Conservation (phyloP, 2,888 invertebrate genomes). For the Seira ritae region DNA sequence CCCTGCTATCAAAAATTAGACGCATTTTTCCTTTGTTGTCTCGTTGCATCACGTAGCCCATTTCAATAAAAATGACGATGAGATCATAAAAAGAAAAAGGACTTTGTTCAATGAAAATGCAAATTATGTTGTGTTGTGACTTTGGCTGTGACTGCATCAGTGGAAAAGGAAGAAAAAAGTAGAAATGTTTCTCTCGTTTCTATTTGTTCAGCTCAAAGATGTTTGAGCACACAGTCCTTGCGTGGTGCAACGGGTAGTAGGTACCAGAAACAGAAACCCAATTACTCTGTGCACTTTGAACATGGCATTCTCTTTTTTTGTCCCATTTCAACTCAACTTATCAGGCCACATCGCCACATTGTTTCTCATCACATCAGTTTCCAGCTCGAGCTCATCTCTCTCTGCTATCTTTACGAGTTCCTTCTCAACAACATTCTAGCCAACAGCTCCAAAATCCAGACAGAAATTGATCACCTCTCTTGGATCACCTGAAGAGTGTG, state of each 20-base stretch:
- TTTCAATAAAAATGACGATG: background rate
- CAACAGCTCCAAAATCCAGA: too few relatives aligned
- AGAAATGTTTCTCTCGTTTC: too few relatives aligned
- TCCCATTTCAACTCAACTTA: background rate
- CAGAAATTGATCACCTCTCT: conserved; percentile 29
- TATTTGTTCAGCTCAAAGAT: too few relatives aligned
- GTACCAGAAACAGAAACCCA: background rate
- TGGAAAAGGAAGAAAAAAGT: too few relatives aligned
- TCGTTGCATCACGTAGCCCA: background rate
- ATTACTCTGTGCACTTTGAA: background rate
- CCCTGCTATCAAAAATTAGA: too few relatives aligned
- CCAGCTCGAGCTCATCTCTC: too few relatives aligned
- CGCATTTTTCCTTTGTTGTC: too few relatives aligned
- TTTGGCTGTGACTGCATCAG: background rate
- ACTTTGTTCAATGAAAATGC: background rate
- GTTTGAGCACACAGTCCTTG: background rate
- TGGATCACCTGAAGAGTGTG: conserved; percentile 44
- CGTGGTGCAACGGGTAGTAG: background rate
- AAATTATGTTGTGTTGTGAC: background rate
- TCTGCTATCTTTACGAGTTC: too few relatives aligned
- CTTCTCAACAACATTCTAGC: too few relatives aligned
- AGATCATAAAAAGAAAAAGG: background rate
- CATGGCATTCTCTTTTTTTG: background rate
- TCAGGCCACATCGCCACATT: background rate
- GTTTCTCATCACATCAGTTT: too few relatives aligned